Evolutionary conservation across 2,888 invertebrate genomes (phyloP), one percentile per base, ranked within the genome.

Genomic region (Nowickia ferox): DNA sequence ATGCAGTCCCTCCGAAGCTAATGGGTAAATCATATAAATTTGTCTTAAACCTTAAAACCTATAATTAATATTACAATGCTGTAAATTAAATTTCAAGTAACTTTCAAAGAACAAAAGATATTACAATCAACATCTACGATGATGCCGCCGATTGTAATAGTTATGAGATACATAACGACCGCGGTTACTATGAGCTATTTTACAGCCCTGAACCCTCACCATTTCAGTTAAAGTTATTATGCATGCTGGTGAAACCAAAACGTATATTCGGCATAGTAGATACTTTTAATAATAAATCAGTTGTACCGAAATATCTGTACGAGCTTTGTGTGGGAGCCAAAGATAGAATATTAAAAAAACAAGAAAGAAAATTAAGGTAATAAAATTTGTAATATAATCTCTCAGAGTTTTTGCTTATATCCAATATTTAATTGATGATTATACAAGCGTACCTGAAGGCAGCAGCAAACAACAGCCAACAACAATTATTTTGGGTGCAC

Each of bases 161-260:
- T 15, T 42, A 11, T 51, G 10, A 57, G 22, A 9, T 66, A 13
- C 10, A 38, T 42, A 44, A 42, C 40, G 44, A 51, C 2, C 48
- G 68, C 42, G 65, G 19, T 11, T 87, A 84, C 38, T 87, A 86
- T 84, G 86, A 87, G 59, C 13, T 88, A 10, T 79, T 76, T 44
- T 88, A 85, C 17, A 85, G 82, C 8, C 86, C 88, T 19, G 63
- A 87, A 59, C 88, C 88, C 2, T 81, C 86, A n/a, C 75, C 83
- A n/a, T 87, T 88, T 74, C 76, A 84, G 30, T 71, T 87, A 17
- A 72, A 86, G 59, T 51, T 88, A 11, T 66, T 88, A 19, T 84
- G 84, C 9, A 65, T 72, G 40, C n/a, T 87, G n/a, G 72, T 87
- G 10, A 81, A 86, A 68, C 88, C 88, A 22, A 82, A 82, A 22